Evolutionary conservation across 2,113 vertebrate species (phyloP).

Genomic region (Gymnobelideus leadbeateri): DNA sequence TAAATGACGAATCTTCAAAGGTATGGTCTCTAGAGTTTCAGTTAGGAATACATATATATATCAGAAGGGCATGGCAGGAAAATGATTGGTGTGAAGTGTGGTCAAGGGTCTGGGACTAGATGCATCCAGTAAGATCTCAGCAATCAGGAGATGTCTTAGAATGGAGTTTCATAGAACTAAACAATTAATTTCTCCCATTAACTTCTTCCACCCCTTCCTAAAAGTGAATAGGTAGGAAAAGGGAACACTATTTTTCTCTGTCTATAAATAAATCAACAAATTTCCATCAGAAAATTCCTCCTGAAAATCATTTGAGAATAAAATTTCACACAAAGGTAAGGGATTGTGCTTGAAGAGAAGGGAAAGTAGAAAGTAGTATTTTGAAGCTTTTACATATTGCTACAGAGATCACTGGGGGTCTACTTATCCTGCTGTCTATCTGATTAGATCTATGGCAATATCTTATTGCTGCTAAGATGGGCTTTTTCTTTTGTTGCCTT

Average conservation of each 20-base stretch:
- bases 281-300: conserved; percentile 54
- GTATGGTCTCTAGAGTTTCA: not conserved
- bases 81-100: not conserved
- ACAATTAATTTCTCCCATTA: not conserved
- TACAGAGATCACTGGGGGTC: conserved; percentile 59
- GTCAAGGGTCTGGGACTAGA: not conserved
- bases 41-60: not conserved
- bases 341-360: conserved; percentile 31
- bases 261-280: conserved; percentile 5
- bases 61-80: not conserved
- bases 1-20: not conserved
- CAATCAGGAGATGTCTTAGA: not conserved
- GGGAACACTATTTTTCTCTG: not conserved
- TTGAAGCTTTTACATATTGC: conserved; percentile 45
- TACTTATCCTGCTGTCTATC: conserved; percentile 60
- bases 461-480: not conserved
- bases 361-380: conserved; percentile 49
- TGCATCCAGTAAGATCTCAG: not conserved
- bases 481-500: conserved; percentile 64
- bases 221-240: not conserved
- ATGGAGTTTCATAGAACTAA: not conserved
- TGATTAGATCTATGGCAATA: conserved; percentile 70
- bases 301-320: conserved; percentile 56
- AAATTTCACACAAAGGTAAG: conserved; percentile 55
- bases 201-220: not conserved